Percentiles rank a stretch among this genome's conserved stretches.
phyloP scores from a whole-genome alignment of 2,888 invertebrate genomes.

The Drosophila mimica region DNA sequence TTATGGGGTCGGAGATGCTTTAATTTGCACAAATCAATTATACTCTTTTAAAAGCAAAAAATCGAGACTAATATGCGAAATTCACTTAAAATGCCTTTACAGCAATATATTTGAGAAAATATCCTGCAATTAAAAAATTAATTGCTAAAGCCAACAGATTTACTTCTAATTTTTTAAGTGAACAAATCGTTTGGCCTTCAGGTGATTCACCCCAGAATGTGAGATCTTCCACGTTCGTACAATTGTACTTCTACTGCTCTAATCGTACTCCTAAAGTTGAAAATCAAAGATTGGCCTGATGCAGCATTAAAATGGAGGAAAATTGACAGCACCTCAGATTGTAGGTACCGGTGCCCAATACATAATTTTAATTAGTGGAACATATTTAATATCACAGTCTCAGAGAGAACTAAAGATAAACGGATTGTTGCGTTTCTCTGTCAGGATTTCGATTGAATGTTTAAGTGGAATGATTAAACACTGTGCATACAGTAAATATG shows the following conservation, averaged over 20 bases:
- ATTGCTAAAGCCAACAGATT: too few relatives aligned
- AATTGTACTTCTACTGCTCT: too few relatives aligned
- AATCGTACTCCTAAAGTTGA: too few relatives aligned
- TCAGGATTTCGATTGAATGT: not conserved
- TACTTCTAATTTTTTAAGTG: too few relatives aligned
- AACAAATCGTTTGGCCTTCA: too few relatives aligned
- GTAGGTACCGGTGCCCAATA: not conserved
- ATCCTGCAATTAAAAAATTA: too few relatives aligned
- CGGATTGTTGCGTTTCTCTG: not conserved
- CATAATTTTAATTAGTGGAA: not conserved
- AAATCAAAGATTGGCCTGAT: too few relatives aligned
- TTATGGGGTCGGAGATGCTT: not conserved
- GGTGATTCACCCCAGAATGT: too few relatives aligned
- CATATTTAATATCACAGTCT: not conserved
- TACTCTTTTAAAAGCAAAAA: not conserved
- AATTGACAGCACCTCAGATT: not conserved
- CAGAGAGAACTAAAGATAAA: not conserved
- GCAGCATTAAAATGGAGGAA: not conserved
- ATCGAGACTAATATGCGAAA: not conserved
- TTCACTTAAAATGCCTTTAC: not conserved
- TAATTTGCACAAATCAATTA: not conserved
- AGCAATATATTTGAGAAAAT: not conserved
- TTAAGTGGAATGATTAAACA: not conserved
- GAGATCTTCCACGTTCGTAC: too few relatives aligned
- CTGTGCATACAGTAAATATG: not conserved